phyloP scores from a whole-genome alignment of 2,113 vertebrate species.

The Platichthys flesus region DNA sequence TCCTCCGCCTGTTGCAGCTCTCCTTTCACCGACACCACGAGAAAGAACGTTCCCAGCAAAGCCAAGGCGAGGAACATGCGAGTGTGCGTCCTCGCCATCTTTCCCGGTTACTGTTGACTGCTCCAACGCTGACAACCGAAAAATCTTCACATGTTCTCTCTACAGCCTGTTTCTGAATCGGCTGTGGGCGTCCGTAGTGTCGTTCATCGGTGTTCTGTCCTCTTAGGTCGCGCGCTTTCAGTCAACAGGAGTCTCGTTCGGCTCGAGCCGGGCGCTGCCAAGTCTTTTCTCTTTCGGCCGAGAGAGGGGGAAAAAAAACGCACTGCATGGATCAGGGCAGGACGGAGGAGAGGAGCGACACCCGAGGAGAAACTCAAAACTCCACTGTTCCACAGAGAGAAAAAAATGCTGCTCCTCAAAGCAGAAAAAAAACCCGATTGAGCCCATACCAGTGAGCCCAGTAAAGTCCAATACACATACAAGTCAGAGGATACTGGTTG shows the following conservation, averaged over 20 bases:
- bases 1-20: slow-evolving; percentile 55
- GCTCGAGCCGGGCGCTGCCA: slow-evolving; percentile 57
- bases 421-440: neutral
- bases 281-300: slow-evolving; percentile 42
- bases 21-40: slow-evolving; percentile 67
- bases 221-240: slow-evolving; percentile 11
- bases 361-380: slow-evolving; percentile 71
- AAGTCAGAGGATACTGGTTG: no score
- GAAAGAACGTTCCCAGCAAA: slow-evolving; percentile 72
- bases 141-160: slow-evolving; percentile 61
- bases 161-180: neutral
- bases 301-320: slow-evolving; percentile 27
- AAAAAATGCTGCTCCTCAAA: neutral
- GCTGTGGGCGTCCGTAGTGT: neutral
- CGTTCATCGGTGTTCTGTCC: neutral
- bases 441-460: no score
- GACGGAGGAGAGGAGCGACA: slow-evolving; percentile 73
- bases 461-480: no score
- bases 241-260: slow-evolving; percentile 30
- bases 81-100: slow-evolving; percentile 86
- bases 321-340: slow-evolving; percentile 38
- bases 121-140: slow-evolving; percentile 46
- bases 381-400: slow-evolving; percentile 53
- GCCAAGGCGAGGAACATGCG: slow-evolving; percentile 65
- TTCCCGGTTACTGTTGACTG: slow-evolving; percentile 64